Base-by-base conservation (phyloP, 2,888 invertebrate species). In the Sthenelais limicola region DNA sequence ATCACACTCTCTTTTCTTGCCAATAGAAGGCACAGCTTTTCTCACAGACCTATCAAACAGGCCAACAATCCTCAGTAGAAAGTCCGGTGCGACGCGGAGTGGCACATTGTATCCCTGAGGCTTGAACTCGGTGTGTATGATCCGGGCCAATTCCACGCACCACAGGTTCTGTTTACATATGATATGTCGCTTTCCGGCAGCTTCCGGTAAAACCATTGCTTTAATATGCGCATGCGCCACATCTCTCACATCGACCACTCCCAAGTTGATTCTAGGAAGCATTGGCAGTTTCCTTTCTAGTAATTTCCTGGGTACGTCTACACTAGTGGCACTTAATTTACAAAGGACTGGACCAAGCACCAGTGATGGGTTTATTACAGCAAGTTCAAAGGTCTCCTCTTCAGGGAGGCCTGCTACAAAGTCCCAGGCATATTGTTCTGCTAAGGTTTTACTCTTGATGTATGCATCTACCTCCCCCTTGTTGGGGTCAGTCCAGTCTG, bases 361-460 rank as follows among this genome's bases (percentile, higher is more conserved):
- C 52, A 89, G 82, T 2, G 87, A 86, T 3, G 90, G 90, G 81
- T 90, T 90, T 69, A 90, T 85, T n/a, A 88, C 88, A 4, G 89
- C 87, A 77, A 90, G 79, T 75, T 89, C 89, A 76, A 90, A 89
- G 74, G 86, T 86, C 72, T 86, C 84, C 48, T 71, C 77, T 83
- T 87, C 88, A 79, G 87, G 85, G n/a, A 89, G 80, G 58, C 87
- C 86, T 73, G 89, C 86, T 12, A 90, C 84, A 78, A 89, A 90
- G 72, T 90, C 88, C 90, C 90, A 90, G 0, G 90, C 90, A n/a
- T 89, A 88, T 76, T 87, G 88, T 79, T 90, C 90, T 1, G 90
- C 90, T 68, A 89, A 80, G 9, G 89, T 88, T 79, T 90, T 90
- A 75, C 89, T 89, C 78, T 87, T 88, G 35, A 83, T 82, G 75